Base-by-base conservation (phyloP, 1,140 invertebrate genomes). In the Drosophila jambulina region DNA sequence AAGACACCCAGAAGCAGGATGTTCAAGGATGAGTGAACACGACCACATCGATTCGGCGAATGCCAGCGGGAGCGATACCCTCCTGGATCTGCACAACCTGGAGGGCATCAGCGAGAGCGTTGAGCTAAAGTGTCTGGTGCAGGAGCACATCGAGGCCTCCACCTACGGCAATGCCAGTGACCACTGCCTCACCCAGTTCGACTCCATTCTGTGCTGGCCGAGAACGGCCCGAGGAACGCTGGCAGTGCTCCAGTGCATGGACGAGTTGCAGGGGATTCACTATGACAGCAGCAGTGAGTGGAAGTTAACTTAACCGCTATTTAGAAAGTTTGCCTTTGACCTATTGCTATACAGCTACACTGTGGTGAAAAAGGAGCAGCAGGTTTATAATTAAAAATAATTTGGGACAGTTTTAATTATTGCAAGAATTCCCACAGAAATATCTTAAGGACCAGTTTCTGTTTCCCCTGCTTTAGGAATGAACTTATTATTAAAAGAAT, bases 121-220 rank as follows among this genome's bases (percentile, higher is more conserved):
- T n/a, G 92, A 93, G 75, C 75, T 93, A 57, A 60, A 90, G 49
- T 93, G 92, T 59, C 62, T 91, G 59, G 29, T 93, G 76, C 80
- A 92, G 60, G 75, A 91, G 60, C 83, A 93, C 32, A 54, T 81
- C 21, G 92, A 93, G 43, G 68, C 84, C 54, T 53, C 64, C 51
- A 92, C 80, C 75, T 87, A 79, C 42, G 87, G 83, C 71, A 91
- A 93, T 70, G 62, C 54, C 23, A 81, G 62, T 34, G 92, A 93
- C 61, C 94, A 91, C 77, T 96, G 95, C 83, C 94, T 94, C 17
- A 93, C 94, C 15, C 94, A 95, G 62, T 97, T 95, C 94, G 97
- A 98, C 92, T 94, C 94, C 12, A 91, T 97, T 19, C 93, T 96
- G 1, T 98, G 97, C 91, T 98, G 97, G 97, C 96, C 96, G 2